Base-by-base conservation (phyloP, 2,888 invertebrate genomes). In the Acanthosepion pharaonis region DNA sequence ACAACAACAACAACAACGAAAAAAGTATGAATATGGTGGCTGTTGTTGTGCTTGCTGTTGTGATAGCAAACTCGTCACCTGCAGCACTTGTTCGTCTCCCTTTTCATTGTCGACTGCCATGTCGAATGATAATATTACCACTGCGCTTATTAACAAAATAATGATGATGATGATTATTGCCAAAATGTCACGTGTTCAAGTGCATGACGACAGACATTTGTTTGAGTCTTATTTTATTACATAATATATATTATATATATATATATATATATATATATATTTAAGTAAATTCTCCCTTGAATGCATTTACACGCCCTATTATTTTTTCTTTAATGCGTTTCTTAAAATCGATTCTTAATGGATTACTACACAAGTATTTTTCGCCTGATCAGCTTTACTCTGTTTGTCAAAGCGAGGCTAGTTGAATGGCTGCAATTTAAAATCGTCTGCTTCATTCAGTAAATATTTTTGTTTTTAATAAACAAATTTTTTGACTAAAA, bases 371-470 rank as follows among this genome's bases (percentile, higher is more conserved):
- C 28, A 2, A 64, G 23, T 25, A 28, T 64, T 64, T 20, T 78
- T 78, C n/a, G 15, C 33, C 18, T 78, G n/a, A 33, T 78, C 11
- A 92, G 11, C 20, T 28, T 51, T 92, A 5, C 48, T n/a, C 20
- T n/a, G 92, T 15, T 53, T 92, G 11, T 28, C 48, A 48, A 49
- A 92, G 20, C 28, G 49, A 53, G 53, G 53, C 92, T 49, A 25
- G 92, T 42, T 92, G 28, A 51, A 51, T 49, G 92, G 49, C 28
- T 42, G 49, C 92, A 42, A 11, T 53, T 11, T 25, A 92, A 92
- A 53, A 49, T 94, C 94, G 94, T 94, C 94, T 94, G 94, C 94
- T 94, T 51, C 25, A 55, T 59, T 53, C 33, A 92, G 15, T 92
- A 92, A 55, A 48, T 48, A 49, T 93, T 20, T 51, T 49, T 51